phyloP scores from a whole-genome alignment of 2,113 vertebrate species.

The Lota lota region DNA sequence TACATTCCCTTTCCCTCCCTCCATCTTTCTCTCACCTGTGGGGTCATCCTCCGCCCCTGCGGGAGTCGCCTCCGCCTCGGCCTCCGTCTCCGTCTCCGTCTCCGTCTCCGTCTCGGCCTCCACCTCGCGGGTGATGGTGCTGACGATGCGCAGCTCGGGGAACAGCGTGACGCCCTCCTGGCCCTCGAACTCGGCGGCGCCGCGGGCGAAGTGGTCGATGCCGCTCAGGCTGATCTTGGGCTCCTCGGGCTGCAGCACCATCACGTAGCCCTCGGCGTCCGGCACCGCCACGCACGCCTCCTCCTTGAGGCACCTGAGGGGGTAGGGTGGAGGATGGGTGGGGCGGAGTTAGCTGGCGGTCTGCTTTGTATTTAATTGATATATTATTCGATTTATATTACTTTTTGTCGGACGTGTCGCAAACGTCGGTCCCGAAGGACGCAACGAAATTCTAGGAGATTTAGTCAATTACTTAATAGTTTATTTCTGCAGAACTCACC shows the following conservation, averaged over 20 bases:
- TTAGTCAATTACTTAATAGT: too few species aligned
- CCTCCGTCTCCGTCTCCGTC: conserved; percentile 70
- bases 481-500: too few species aligned
- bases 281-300: conserved; percentile 83
- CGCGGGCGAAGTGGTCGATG: conserved; percentile 95
- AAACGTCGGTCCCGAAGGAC: too few species aligned
- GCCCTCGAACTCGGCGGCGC: conserved; percentile 91
- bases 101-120: conserved; percentile 83
- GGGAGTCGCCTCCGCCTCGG: conserved; percentile 72
- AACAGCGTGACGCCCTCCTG: conserved; percentile 87
- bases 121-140: conserved; percentile 93
- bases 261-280: conserved; percentile 85
- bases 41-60: conserved; percentile 87
- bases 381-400: too few species aligned
- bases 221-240: conserved; percentile 96
- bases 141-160: conserved; percentile 93
- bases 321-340: neutral
- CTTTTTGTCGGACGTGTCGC: too few species aligned
- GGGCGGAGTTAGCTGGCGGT: too few species aligned
- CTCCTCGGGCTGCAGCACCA: conserved; percentile 95
- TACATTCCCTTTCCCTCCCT: too few species aligned
- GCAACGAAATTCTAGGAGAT: too few species aligned
- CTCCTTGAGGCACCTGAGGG: conserved; percentile 83
- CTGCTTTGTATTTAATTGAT: too few species aligned
- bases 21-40: conserved; percentile 70